These are phyloP conservation scores for Colinus virginianus DNA, from an alignment of 2,113 vertebrate species.

Conservation along the genomic window DNA sequence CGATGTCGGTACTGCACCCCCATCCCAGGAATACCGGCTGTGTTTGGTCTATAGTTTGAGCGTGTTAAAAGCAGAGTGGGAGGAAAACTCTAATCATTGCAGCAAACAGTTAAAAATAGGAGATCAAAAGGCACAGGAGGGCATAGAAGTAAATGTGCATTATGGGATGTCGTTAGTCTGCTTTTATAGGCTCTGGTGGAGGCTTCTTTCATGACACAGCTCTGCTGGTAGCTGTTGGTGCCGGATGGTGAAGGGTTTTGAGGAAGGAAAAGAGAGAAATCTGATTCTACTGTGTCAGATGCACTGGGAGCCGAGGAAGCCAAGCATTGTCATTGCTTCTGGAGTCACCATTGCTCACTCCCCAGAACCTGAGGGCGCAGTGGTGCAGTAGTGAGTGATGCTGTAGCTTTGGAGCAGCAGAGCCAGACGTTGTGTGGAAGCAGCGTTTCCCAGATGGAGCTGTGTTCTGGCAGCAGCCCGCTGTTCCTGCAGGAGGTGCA, in stretches of 20 bases:
- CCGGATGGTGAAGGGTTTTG: not conserved
- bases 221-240: not conserved
- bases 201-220: not conserved
- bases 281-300: not conserved
- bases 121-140: not conserved
- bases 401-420: not conserved
- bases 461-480: fast-evolving
- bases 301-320: not conserved
- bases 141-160: not conserved
- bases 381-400: not conserved
- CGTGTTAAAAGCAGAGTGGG: not conserved
- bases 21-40: not conserved
- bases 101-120: not conserved
- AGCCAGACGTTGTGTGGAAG: not conserved
- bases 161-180: not conserved
- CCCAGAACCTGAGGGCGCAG: not conserved
- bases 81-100: not conserved
- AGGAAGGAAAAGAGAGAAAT: not conserved
- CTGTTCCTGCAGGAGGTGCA: not conserved
- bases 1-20: not conserved
- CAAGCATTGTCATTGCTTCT: not conserved
- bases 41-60: not conserved
- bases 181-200: not conserved
- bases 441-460: not conserved
- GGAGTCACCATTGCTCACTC: not conserved